phyloP scores from a whole-genome alignment of 37 sponge, comb jelly and placozoan genomes.

The Chondrilla cf. caribensis region DNA sequence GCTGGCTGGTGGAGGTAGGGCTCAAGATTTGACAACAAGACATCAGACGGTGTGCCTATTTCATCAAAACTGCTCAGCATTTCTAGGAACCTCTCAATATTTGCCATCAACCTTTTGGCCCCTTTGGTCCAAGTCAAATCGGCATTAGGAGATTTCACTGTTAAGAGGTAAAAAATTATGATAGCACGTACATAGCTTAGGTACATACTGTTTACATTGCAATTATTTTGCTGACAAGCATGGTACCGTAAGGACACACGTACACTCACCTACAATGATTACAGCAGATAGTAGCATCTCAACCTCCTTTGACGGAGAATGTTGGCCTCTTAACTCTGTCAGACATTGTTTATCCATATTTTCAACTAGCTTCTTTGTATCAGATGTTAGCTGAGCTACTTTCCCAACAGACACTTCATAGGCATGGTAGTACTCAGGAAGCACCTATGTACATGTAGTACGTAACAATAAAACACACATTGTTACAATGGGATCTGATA shows the following conservation, averaged over 20 bases:
- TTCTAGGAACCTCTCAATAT: constrained; percentile 77
- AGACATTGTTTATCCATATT: constrained; percentile 52
- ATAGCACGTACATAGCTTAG: background rate
- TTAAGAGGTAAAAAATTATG: too few species aligned
- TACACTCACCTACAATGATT: constrained; percentile 60
- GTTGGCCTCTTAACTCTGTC: constrained; percentile 64
- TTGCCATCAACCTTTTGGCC: constrained; percentile 91
- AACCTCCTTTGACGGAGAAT: constrained; percentile 57
- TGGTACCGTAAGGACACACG: too few species aligned
- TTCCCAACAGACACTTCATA: constrained; percentile 34
- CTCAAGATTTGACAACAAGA: constrained; percentile 40
- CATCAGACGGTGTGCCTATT: constrained; percentile 44
- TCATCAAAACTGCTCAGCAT: constrained; percentile 41
- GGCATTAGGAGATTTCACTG: constrained; percentile 76
- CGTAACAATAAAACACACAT: background rate
- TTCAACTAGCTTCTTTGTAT: constrained; percentile 39
- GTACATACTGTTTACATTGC: background rate
- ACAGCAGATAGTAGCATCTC: constrained; percentile 80
- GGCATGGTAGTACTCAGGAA: constrained; percentile 75
- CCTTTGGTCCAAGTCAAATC: constrained; percentile 95
- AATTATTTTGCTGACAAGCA: too few species aligned
- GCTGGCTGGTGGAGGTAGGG: constrained; percentile 20
- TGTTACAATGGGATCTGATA: too few species aligned
- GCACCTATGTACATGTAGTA: constrained; percentile 22
- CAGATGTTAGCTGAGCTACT: constrained; percentile 17